These are phyloP conservation scores for Peribatodes rhomboidaria DNA, from an alignment of 2,888 invertebrate species.

Conservation along the genomic window DNA sequence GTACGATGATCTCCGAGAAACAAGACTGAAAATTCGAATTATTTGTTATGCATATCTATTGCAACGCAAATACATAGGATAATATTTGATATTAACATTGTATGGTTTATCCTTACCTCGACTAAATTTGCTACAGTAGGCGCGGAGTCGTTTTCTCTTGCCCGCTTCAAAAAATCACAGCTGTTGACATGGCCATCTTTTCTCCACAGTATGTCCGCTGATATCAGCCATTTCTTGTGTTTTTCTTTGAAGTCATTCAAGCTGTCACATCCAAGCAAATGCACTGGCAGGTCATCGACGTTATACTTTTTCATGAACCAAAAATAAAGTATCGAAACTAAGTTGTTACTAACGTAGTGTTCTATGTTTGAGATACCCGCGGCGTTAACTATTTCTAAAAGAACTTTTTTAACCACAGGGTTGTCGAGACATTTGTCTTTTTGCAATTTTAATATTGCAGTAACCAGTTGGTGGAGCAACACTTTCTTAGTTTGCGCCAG, in stretches of 20 bases:
- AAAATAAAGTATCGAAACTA: constrained; percentile 78
- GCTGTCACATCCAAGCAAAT: constrained; percentile 69
- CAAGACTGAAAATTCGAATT: constrained; percentile 67
- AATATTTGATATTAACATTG: neutral
- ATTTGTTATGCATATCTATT: neutral
- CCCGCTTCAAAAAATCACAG: constrained; percentile 61
- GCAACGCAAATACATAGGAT: neutral
- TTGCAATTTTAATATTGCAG: constrained; percentile 82
- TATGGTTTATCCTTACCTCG: constrained; percentile 39
- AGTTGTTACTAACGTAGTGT: constrained; percentile 72
- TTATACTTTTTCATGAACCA: constrained; percentile 78
- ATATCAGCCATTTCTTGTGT: constrained; percentile 79
- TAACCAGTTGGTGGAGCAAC: constrained; percentile 83
- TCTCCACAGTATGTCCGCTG: constrained; percentile 75
- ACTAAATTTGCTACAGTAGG: constrained; percentile 54
- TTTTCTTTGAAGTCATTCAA: constrained; percentile 72
- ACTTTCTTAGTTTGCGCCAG: constrained; percentile 82
- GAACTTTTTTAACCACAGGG: constrained; percentile 73
- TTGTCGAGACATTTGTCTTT: constrained; percentile 81
- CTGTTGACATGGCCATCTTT: constrained; percentile 63
- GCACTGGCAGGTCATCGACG: constrained; percentile 75
- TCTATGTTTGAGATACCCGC: constrained; percentile 60
- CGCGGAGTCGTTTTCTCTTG: constrained; percentile 49
- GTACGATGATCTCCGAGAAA: constrained; percentile 69
- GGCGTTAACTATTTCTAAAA: constrained; percentile 68